phyloP scores from a whole-genome alignment of 2,113 vertebrate genomes.

The Colinus virginianus region DNA sequence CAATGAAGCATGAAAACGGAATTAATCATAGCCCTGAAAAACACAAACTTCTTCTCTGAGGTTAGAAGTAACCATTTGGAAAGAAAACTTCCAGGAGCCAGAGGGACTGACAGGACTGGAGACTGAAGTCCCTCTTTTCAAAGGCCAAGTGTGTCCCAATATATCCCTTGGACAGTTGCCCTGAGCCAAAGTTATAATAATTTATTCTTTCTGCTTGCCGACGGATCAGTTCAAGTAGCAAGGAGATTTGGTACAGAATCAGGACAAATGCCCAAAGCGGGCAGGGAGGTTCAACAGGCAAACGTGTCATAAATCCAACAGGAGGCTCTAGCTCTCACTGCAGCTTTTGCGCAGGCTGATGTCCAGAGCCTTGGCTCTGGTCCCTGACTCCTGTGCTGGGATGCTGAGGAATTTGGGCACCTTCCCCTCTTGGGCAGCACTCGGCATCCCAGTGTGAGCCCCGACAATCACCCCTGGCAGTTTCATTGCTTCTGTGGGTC shows the following conservation, averaged over 20 bases:
- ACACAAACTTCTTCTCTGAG: slow-evolving; percentile 56
- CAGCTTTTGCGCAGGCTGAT: background rate
- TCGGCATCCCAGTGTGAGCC: rapidly evolving
- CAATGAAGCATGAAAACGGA: slow-evolving; percentile 47
- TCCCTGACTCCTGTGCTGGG: background rate
- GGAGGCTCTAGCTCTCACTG: background rate
- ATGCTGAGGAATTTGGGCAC: background rate
- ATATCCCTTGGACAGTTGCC: slow-evolving; percentile 66
- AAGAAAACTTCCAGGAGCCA: slow-evolving; percentile 70
- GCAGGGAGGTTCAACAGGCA: background rate
- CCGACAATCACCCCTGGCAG: background rate
- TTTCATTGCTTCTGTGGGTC: background rate
- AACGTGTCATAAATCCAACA: background rate
- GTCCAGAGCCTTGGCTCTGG: background rate
- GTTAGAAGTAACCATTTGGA: slow-evolving; percentile 63
- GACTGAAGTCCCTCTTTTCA: slow-evolving; percentile 64
- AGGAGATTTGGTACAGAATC: slow-evolving; percentile 53
- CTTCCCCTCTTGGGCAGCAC: background rate
- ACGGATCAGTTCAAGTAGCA: slow-evolving; percentile 12
- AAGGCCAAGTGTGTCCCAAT: slow-evolving; percentile 65
- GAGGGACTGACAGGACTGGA: slow-evolving; percentile 43
- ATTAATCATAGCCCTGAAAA: slow-evolving; percentile 69
- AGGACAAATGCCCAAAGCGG: slow-evolving; percentile 23
- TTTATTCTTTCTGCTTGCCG: slow-evolving; percentile 40
- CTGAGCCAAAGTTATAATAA: slow-evolving; percentile 49